A percentile compares a stretch with the other conserved stretches of the same genome.
phyloP scores from a whole-genome alignment of 2,113 vertebrate species.

The Spermophilus dauricus region DNA sequence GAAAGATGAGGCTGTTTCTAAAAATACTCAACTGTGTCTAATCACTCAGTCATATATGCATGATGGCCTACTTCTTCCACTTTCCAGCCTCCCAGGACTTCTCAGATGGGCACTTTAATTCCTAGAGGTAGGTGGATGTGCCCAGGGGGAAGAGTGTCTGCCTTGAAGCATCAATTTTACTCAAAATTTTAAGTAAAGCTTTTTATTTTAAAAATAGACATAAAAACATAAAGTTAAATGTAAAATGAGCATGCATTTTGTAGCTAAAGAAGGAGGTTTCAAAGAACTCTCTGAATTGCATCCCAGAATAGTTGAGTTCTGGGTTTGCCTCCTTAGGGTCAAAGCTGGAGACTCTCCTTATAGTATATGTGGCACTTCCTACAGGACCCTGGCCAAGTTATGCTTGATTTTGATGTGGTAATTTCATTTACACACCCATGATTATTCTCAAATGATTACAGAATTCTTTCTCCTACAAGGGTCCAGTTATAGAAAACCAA shows the following conservation, averaged over 20 bases:
- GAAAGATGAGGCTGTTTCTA: neutral
- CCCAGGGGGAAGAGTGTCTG: neutral
- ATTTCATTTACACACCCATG: neutral
- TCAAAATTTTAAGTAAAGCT: neutral
- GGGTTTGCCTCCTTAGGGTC: neutral
- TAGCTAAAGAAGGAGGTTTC: constrained; percentile 1
- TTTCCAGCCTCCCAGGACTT: neutral
- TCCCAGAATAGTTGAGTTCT: neutral
- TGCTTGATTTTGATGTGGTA: neutral
- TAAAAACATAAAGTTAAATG: neutral
- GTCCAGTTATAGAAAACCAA: neutral
- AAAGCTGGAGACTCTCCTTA: neutral
- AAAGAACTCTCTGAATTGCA: neutral
- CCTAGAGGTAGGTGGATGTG: neutral
- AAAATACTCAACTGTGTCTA: neutral
- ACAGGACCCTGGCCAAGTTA: neutral
- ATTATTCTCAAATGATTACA: neutral
- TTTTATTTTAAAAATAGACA: constrained; percentile 25
- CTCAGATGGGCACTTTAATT: neutral
- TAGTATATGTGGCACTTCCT: neutral
- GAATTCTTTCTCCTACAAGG: neutral
- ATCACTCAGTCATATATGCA: neutral
- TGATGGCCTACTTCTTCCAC: neutral
- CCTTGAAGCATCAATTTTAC: neutral
- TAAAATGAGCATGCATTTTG: neutral